Conservation (phyloP, 2,797 vertebrate species). For the Phrynocephalus guinanensis region DNA sequence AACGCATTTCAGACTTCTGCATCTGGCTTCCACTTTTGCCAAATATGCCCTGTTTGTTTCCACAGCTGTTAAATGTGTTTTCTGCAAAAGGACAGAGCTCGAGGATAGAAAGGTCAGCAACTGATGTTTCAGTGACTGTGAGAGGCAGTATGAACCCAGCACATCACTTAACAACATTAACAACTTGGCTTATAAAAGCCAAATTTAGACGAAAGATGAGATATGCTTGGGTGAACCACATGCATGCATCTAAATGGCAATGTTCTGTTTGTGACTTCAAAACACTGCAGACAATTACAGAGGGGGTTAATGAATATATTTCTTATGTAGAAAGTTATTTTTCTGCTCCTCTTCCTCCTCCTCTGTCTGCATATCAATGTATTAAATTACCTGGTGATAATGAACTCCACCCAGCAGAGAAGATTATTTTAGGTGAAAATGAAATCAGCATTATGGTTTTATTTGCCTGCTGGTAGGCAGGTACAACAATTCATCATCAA, state of each 20-base stretch:
- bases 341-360: not conserved
- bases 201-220: constrained; percentile 60
- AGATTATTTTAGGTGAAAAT: constrained; percentile 54
- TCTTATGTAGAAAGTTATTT: constrained; percentile 54
- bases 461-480: constrained; percentile 32
- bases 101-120: constrained; percentile 56
- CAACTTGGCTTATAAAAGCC: constrained; percentile 67
- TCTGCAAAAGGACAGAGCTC: constrained; percentile 61
- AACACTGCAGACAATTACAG: constrained; percentile 65
- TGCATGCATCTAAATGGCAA: constrained; percentile 58
- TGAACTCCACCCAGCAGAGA: constrained; percentile 50
- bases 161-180: constrained; percentile 63
- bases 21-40: constrained; percentile 78
- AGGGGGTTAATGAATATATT: constrained; percentile 59
- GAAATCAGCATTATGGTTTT: constrained; percentile 38
- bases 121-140: constrained; percentile 47
- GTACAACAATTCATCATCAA: constrained; percentile 44
- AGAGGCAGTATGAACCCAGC: constrained; percentile 63
- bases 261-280: constrained; percentile 63
- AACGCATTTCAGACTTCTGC: constrained; percentile 68
- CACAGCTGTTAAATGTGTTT: constrained; percentile 78
- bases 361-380: constrained; percentile 38
- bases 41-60: constrained; percentile 79
- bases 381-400: constrained; percentile 63
- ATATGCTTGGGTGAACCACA: constrained; percentile 50